Conservation (phyloP, 2,797 vertebrate genomes). For the Gobionotothen gibberifrons region DNA sequence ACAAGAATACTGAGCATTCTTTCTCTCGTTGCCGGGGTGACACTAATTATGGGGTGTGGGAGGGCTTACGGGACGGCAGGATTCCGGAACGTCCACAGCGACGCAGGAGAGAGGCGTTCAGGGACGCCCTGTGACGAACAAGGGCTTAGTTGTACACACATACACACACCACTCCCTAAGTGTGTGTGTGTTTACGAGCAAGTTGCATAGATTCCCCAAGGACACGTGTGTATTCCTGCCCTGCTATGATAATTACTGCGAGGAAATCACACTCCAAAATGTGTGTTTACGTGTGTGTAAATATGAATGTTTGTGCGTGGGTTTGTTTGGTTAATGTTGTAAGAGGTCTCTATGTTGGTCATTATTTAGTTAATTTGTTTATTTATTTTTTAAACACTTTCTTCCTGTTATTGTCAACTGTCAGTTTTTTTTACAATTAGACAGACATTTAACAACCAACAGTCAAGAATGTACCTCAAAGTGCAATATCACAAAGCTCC, state of each 20-base stretch:
- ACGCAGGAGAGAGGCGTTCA: conserved; percentile 66
- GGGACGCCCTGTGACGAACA: conserved; percentile 80
- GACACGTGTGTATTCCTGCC: conserved; percentile 78
- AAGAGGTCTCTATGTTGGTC: conserved; percentile 16
- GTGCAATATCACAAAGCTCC: no score
- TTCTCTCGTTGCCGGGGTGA: conserved; percentile 78
- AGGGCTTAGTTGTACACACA: conserved; percentile 63
- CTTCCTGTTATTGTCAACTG: no score
- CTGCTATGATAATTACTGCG: conserved; percentile 73
- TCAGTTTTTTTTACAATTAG: no score
- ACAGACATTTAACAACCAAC: no score
- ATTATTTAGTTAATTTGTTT: no score
- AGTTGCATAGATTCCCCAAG: conserved; percentile 68
- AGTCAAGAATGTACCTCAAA: no score
- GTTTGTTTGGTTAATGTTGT: conserved; percentile 19
- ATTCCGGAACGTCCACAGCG: conserved; percentile 75
- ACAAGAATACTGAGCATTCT: conserved; percentile 81
- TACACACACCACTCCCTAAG: not conserved
- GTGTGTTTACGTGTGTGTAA: conserved; percentile 35
- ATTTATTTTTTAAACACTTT: no score
- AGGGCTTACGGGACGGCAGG: conserved; percentile 73
- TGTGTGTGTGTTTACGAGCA: conserved; percentile 67
- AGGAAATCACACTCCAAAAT: conserved; percentile 54
- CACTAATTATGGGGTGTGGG: conserved; percentile 82
- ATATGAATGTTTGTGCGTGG: conserved; percentile 32